A percentile compares a stretch with the other conserved stretches of the same genome.
Conservation (phyloP, 1,140 invertebrate species). For the Philotrypesis tridentata region DNA sequence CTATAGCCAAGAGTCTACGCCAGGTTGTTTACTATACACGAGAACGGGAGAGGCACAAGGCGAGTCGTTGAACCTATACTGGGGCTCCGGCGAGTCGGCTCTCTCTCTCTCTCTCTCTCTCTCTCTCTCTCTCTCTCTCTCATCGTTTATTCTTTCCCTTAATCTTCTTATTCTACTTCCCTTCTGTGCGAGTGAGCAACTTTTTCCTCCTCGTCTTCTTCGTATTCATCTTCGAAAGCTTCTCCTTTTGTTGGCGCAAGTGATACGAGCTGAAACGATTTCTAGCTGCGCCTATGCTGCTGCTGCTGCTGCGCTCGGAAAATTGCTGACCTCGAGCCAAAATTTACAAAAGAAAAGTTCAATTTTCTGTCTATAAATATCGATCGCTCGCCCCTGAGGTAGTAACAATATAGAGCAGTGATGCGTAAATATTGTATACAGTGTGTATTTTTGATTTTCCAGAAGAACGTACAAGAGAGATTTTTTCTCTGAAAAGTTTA, state of each 20-base stretch:
- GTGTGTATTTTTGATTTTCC: no score
- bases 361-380: no score
- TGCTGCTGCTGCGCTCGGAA: no score
- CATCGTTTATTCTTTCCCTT: constrained; percentile 47
- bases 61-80: constrained; percentile 70
- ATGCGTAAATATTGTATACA: no score
- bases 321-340: not conserved
- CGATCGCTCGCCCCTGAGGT: no score
- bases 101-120: constrained; percentile 40
- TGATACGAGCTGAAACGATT: not conserved
- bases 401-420: no score
- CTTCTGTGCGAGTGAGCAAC: constrained; percentile 44
- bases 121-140: constrained; percentile 38
- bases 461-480: no score
- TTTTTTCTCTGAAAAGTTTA: no score
- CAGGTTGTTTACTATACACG: constrained; percentile 70
- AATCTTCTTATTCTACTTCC: constrained; percentile 56
- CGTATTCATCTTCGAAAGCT: constrained; percentile 15
- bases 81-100: constrained; percentile 54
- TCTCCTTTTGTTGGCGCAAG: not conserved
- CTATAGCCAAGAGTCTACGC: constrained; percentile 62
- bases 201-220: constrained; percentile 39
- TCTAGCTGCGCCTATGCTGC: no score
- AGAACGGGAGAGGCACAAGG: constrained; percentile 65
- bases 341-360: no score